Conservation (phyloP, 1,140 invertebrate genomes). For the Pteromalus puparum region DNA sequence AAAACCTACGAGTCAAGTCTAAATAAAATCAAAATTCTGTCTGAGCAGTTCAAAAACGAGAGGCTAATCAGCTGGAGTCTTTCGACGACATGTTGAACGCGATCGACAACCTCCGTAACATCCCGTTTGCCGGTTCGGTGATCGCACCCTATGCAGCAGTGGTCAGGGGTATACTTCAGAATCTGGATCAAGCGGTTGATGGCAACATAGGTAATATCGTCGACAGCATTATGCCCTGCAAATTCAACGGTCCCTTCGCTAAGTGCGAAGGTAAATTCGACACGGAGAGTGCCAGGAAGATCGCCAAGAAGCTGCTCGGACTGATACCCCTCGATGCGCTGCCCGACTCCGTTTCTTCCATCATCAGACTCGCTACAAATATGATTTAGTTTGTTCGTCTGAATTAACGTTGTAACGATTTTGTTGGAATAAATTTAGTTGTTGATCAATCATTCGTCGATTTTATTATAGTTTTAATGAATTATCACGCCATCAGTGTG, state of each 20-base stretch:
- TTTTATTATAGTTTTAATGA: neutral
- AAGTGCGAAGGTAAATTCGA: neutral
- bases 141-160: neutral
- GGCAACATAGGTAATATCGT: neutral
- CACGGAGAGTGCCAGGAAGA: neutral
- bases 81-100: neutral
- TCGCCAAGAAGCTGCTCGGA: neutral
- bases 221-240: conserved; percentile 20
- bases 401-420: neutral
- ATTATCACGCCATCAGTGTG: neutral
- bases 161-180: neutral
- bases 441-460: neutral
- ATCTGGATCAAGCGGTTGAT: neutral
- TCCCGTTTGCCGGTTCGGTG: neutral
- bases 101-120: neutral
- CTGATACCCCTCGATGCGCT: neutral
- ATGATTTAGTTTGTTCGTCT: neutral
- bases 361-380: neutral
- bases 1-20: no score
- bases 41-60: neutral
- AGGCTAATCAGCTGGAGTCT: neutral
- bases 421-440: neutral
- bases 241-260: neutral
- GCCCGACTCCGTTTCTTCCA: neutral
- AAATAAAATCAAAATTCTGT: neutral